These are phyloP conservation scores for Orchestes rusci DNA, from an alignment of 2,888 invertebrate genomes.

Conservation along the genomic window DNA sequence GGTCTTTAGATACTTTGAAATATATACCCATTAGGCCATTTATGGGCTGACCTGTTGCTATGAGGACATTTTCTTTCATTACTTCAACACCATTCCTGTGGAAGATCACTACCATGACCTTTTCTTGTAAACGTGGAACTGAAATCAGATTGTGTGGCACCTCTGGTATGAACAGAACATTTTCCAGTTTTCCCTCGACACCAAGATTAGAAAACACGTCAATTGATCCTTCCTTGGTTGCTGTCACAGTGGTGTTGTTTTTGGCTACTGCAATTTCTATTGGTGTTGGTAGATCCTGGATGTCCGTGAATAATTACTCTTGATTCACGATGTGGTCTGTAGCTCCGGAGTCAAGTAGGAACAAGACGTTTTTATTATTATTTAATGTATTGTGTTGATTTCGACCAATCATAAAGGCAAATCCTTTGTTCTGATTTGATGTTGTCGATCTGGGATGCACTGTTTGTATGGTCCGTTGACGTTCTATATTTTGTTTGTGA, in stretches of 20 bases:
- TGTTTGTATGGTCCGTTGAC: background rate
- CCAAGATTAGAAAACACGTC: constrained; percentile 30
- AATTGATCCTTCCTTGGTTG: constrained; percentile 32
- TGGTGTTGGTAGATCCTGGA: constrained; percentile 9
- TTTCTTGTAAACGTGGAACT: constrained; percentile 4
- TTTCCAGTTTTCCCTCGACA: constrained; percentile 22
- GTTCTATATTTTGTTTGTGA: background rate
- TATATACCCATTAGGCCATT: constrained; percentile 4
- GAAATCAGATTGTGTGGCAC: constrained; percentile 32
- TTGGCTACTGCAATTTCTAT: constrained; percentile 18
- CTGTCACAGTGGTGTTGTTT: constrained; percentile 8
- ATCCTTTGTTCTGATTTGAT: background rate
- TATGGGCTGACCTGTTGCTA: background rate
- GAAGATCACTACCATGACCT: constrained; percentile 3
- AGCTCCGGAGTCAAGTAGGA: constrained; percentile 26
- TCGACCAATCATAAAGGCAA: constrained; percentile 1
- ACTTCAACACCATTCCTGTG: background rate
- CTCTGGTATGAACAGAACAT: constrained; percentile 33
- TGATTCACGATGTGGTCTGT: constrained; percentile 20
- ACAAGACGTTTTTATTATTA: constrained; percentile 3
- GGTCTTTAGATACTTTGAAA: constrained; percentile 5
- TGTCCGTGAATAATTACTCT: constrained; percentile 8
- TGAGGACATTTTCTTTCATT: background rate
- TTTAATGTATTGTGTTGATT: background rate
- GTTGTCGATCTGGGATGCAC: background rate